Base-by-base conservation (phyloP, 2,888 invertebrate genomes). In the Diarsia mendica region DNA sequence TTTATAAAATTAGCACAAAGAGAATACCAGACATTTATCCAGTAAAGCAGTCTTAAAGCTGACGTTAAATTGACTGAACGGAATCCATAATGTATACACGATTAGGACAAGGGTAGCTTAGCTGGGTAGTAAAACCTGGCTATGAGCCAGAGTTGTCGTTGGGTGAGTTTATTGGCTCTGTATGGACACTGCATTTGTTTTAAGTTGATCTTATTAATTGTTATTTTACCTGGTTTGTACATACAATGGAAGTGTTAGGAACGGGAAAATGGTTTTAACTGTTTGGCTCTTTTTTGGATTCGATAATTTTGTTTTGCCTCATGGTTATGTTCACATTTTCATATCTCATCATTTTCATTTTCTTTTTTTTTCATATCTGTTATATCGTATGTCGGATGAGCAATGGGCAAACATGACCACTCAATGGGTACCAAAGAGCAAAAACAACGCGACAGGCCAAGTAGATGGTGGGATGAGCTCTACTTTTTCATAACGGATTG, bases 41-140 rank as follows among this genome's bases (percentile, higher is more conserved):
- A 67, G 23, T 33, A 28, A 64, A 72, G 0, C 39, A 60, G 51
- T 69, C 49, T 53, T 55, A 65, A 65, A 67, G 39, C 64, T 77
- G 84, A 77, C 73, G 6, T 44, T n/a, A 15, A 83, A 71, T 68
- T 70, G 67, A 67, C 77, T 58, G n/a, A 4, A n/a, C 53, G 48
- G 44, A 72, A 70, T 70, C 60, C 72, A 70, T 28, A 84, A 80
- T 70, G 69, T 72, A 67, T 64, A 61, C 51, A 61, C 51, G 53
- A 76, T 82, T 77, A 80, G 66, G 61, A n/a, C 67, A 58, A 61
- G 53, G 51, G 18, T 65, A 23, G 55, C 63, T 74, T 23, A 69
- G 33, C 28, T 13, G 23, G 49, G 48, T 74, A 71, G 71, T 77
- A 71, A 67, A 67, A 72, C 67, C 33, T 82, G 79, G 72, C 79